Conservation (phyloP, 2,113 vertebrate genomes). For the Caranx ignobilis region DNA sequence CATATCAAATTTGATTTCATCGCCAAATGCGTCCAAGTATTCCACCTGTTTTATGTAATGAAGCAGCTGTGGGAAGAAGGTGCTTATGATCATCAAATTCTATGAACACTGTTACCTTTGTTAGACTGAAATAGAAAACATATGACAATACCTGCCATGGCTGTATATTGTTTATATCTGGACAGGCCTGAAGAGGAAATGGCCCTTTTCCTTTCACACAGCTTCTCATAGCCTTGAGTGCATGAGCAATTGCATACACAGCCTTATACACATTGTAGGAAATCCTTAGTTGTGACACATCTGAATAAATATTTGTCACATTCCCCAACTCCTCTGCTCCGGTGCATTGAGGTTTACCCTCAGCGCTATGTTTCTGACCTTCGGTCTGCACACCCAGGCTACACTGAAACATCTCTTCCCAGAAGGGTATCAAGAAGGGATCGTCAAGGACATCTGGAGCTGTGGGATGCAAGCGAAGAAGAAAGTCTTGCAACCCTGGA, state of each 20-base stretch:
- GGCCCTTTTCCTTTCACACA: slow-evolving; percentile 77
- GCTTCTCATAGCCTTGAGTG: slow-evolving; percentile 76
- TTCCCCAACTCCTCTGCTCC: slow-evolving; percentile 80
- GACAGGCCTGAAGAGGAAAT: slow-evolving; percentile 71
- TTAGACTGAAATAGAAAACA: background rate
- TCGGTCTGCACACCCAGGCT: slow-evolving; percentile 62
- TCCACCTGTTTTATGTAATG: slow-evolving; percentile 81
- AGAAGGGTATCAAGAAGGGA: slow-evolving; percentile 83
- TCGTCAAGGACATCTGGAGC: slow-evolving; percentile 60
- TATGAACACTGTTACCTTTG: background rate
- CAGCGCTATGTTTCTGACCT: slow-evolving; percentile 4
- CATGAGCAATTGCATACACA: slow-evolving; percentile 81
- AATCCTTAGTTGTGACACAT: slow-evolving; percentile 85
- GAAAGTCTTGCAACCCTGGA: slow-evolving; percentile 79
- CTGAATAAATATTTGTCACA: slow-evolving; percentile 81
- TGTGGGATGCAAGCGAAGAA: slow-evolving; percentile 79
- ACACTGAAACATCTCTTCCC: slow-evolving; percentile 85
- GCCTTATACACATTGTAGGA: slow-evolving; percentile 88
- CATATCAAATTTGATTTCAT: slow-evolving; percentile 83
- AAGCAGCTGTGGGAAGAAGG: slow-evolving; percentile 73
- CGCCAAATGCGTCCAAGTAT: slow-evolving; percentile 77
- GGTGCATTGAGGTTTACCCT: slow-evolving; percentile 73
- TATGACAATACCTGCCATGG: slow-evolving; percentile 80
- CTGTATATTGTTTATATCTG: slow-evolving; percentile 70
- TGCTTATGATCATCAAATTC: background rate